A percentile compares a stretch with the other conserved stretches of the same genome.
These are phyloP conservation scores for Spondyliosoma cantharus DNA, from an alignment of 2,797 vertebrate genomes.

Conservation along the genomic window DNA sequence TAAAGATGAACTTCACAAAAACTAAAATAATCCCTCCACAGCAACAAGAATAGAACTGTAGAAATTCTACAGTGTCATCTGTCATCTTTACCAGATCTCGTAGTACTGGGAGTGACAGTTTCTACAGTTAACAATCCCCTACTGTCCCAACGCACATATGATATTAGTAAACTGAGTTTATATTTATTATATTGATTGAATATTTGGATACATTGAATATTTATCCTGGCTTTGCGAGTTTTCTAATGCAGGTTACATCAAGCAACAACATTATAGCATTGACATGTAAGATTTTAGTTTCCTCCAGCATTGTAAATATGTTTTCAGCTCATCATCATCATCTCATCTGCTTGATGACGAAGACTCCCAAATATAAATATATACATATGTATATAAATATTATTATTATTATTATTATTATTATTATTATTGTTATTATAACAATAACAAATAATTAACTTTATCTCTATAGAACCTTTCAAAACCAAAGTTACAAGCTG, in stretches of 20 bases:
- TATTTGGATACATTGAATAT: not conserved
- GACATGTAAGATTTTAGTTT: not conserved
- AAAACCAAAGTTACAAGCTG: too few species aligned
- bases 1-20: not conserved
- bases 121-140: not conserved
- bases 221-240: not conserved
- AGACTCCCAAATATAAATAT: not conserved
- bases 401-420: too few species aligned
- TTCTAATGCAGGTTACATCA: not conserved
- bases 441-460: too few species aligned
- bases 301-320: not conserved
- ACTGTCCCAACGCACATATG: not conserved
- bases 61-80: too few species aligned
- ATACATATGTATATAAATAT: too few species aligned
- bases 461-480: too few species aligned
- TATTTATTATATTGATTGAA: not conserved
- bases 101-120: too few species aligned
- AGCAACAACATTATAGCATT: not conserved
- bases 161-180: not conserved
- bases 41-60: too few species aligned
- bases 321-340: not conserved
- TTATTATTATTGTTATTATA: too few species aligned
- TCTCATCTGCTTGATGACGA: not conserved
- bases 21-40: too few species aligned
- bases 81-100: too few species aligned